Evolutionary conservation across 1,140 invertebrate species (phyloP), one percentile per base, ranked within the genome.

Genomic region (Drosophila mojavensis): DNA sequence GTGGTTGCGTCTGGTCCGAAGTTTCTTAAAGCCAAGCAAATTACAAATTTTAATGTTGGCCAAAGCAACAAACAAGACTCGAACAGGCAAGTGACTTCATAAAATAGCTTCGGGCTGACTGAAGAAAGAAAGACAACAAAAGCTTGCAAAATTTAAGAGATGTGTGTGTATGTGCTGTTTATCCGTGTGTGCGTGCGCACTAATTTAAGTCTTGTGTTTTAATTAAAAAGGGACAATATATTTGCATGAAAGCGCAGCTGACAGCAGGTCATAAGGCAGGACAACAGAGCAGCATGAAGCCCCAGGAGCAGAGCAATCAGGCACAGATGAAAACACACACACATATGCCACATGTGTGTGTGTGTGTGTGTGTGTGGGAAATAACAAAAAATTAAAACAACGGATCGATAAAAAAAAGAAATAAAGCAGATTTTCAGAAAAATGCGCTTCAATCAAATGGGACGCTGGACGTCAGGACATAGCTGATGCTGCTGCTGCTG

Each of bases 141-240:
- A 60, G 55, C 17, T 61, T 54, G 53, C 36, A 53, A 26, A 66
- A 41, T 59, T 50, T 28, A 59, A 43, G 36, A 65, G 11, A 62
- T 51, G 51, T n/a, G 15, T 50, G 28, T 50, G 10, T 53, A 17
- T 17, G 17, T 17, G 17, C 17, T 17, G 17, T 17, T 17, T 17
- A 17, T 17, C 17, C 17, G 20, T 30, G 20, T 28, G 13, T 68
- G 58, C 10, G 58, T 67, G 48, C 7, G 43, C 59, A 79, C 77
- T 80, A 89, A 88, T 89, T 89, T 88, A 86, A 89, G 77, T 60
- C 84, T 83, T 89, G 83, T 89, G 77, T 89, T 88, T 88, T 88
- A 88, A 88, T 88, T 88, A 88, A 88, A 88, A 88, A 83, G 79
- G 84, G 65, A 88, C 77, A 89, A 88, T 89, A 89, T 83, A 86